phyloP scores from a whole-genome alignment of 2,113 vertebrate species.

The Gavia stellata region DNA sequence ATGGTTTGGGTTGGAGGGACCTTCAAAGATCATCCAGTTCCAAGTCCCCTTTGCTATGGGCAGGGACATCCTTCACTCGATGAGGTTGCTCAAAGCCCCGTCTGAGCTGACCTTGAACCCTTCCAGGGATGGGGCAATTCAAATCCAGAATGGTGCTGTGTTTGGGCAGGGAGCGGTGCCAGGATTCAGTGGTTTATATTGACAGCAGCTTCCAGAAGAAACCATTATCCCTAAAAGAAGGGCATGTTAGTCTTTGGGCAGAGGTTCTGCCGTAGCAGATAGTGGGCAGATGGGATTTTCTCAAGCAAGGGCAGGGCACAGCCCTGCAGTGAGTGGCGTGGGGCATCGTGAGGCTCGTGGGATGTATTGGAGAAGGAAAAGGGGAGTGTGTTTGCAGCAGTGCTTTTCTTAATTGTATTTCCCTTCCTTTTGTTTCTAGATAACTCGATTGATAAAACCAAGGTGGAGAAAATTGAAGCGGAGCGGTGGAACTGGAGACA shows the following conservation, averaged over 20 bases:
- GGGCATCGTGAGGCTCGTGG: background rate
- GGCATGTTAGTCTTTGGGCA: background rate
- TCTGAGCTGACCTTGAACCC: background rate
- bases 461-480: conserved; percentile 83
- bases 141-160: background rate
- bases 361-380: background rate
- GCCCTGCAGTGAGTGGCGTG: background rate
- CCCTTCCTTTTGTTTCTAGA: conserved; percentile 62
- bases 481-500: conserved; percentile 81
- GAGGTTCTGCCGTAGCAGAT: background rate
- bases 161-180: background rate
- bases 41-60: no score
- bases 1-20: background rate
- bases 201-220: background rate
- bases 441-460: conserved; percentile 86
- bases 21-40: no score
- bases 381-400: background rate
- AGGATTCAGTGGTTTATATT: background rate
- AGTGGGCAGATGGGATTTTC: background rate
- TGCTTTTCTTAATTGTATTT: background rate
- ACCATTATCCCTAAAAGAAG: background rate
- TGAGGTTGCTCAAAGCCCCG: fast-evolving
- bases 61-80: background rate
- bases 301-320: background rate
- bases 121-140: background rate